phyloP scores from a whole-genome alignment of 2,797 vertebrate genomes.

The Rhinatrema bivittatum region DNA sequence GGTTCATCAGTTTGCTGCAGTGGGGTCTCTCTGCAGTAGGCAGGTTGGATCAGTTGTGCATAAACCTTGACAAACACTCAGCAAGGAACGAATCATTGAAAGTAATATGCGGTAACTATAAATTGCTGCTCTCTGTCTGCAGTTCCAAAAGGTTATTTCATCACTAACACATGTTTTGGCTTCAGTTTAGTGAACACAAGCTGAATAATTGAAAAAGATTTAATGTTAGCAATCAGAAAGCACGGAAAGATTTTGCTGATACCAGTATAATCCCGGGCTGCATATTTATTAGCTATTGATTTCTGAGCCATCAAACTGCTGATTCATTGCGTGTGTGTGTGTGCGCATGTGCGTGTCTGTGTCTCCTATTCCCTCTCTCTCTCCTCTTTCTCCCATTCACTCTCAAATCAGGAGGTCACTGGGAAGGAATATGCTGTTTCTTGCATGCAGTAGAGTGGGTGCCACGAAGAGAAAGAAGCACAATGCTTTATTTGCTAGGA shows the following conservation, averaged over 20 bases:
- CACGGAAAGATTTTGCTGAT: not conserved
- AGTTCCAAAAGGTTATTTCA: too few species aligned
- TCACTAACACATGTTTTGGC: not conserved
- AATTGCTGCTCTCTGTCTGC: too few species aligned
- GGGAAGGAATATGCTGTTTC: constrained; percentile 37
- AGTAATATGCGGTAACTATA: too few species aligned
- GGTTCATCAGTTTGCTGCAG: too few species aligned
- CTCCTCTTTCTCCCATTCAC: accelerated
- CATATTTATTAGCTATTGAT: not conserved
- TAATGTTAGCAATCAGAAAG: not conserved
- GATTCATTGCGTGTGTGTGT: not conserved
- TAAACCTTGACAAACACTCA: too few species aligned
- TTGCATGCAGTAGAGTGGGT: too few species aligned
- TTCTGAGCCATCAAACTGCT: constrained; percentile 16
- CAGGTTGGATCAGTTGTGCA: too few species aligned
- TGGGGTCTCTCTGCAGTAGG: too few species aligned
- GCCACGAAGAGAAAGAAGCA: too few species aligned
- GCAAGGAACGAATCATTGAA: too few species aligned
- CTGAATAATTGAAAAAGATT: constrained; percentile 2
- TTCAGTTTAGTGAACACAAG: not conserved
- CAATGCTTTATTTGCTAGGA: too few species aligned
- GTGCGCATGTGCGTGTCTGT: accelerated
- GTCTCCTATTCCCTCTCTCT: too few species aligned
- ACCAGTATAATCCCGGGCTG: constrained; percentile 1
- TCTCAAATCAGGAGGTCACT: not conserved